A percentile compares a stretch with the other conserved stretches of the same genome.
These are phyloP conservation scores for Macquaria ambigua DNA, from an alignment of 2,113 vertebrate species.

Conservation along the genomic window DNA sequence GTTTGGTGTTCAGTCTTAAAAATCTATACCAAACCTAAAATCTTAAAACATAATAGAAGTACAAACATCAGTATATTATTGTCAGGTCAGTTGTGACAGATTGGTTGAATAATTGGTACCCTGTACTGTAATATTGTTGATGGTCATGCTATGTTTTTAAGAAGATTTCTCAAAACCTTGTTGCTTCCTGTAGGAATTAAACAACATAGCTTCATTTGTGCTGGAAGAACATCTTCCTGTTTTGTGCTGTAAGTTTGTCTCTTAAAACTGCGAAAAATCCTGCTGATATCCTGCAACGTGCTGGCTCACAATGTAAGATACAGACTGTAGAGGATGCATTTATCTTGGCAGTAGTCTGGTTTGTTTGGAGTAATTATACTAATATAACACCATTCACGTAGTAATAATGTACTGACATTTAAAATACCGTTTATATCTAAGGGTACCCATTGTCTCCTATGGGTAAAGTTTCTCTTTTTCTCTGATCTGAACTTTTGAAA, in stretches of 20 bases:
- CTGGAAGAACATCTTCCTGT: background rate
- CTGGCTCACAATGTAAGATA: conserved; percentile 14
- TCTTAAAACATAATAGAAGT: background rate
- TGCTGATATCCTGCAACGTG: background rate
- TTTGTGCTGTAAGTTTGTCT: conserved; percentile 8
- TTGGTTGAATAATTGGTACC: background rate
- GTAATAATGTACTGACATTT: background rate
- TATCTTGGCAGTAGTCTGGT: conserved; percentile 12
- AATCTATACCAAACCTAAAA: background rate
- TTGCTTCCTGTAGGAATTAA: background rate
- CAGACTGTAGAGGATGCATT: background rate
- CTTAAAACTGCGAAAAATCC: background rate
- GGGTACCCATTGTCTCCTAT: background rate
- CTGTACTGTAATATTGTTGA: background rate
- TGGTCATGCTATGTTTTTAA: background rate
- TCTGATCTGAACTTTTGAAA: conserved; percentile 37
- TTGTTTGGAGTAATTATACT: conserved; percentile 3
- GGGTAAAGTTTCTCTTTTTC: conserved; percentile 9
- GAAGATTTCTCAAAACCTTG: background rate
- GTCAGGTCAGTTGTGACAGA: background rate
- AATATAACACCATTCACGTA: background rate
- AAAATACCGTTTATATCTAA: background rate
- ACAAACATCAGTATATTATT: background rate
- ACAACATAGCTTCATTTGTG: no score
- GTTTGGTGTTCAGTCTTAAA: background rate